phyloP scores from a whole-genome alignment of 2,888 invertebrate species.

The Eupithecia exiguata region DNA sequence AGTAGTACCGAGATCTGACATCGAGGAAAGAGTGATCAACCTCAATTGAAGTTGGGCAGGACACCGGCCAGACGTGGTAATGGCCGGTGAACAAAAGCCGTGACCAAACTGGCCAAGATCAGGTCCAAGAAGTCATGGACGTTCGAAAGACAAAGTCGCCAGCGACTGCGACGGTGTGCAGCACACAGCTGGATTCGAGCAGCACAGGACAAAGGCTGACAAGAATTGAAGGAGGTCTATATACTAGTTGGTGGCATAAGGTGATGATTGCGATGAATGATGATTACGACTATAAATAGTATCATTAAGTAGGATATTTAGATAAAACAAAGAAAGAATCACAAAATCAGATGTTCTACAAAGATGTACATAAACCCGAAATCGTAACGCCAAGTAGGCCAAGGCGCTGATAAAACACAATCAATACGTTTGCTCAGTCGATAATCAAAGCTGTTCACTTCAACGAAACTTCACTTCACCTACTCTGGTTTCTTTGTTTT shows the following conservation, averaged over 20 bases:
- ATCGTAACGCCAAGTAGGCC: conserved; percentile 43
- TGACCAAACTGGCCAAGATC: neutral
- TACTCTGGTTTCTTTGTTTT: neutral
- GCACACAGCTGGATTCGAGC: neutral
- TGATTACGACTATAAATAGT: neutral
- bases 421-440: conserved; percentile 39
- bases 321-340: conserved; percentile 5
- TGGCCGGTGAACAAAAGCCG: neutral
- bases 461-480: conserved; percentile 13
- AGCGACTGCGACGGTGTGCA: neutral
- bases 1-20: neutral
- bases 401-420: conserved; percentile 50
- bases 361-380: conserved; percentile 16
- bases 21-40: neutral
- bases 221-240: neutral
- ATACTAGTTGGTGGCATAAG: neutral
- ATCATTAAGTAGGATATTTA: neutral
- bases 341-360: conserved; percentile 12
- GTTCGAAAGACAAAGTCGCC: neutral
- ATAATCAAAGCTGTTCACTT: conserved; percentile 36
- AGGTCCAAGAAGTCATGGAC: conserved; percentile 3
- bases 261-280: neutral
- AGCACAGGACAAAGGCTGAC: neutral
- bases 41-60: neutral
- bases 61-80: neutral